Conservation (phyloP, 2,888 invertebrate species). For the Polietes domitor region DNA sequence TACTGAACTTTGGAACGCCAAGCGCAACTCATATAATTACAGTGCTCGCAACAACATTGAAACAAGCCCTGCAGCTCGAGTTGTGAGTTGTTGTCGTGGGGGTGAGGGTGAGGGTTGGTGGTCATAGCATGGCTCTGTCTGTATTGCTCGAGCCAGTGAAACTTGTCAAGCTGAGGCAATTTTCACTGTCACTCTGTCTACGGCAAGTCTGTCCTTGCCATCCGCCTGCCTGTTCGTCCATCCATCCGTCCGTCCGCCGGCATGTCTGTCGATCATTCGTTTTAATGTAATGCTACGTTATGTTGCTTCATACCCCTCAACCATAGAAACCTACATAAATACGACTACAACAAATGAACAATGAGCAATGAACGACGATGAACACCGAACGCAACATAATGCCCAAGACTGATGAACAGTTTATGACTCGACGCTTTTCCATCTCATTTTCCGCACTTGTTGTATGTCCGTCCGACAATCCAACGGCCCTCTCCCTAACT, state of each 20-base stretch:
- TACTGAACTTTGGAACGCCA: constrained; percentile 63
- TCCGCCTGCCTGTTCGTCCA: not conserved
- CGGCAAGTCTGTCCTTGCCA: not conserved
- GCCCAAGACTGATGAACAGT: constrained; percentile 77
- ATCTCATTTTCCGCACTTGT: constrained; percentile 33
- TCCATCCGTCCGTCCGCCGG: not conserved
- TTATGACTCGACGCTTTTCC: constrained; percentile 77
- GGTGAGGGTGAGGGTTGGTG: too few relatives aligned
- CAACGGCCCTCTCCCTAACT: constrained; percentile 11
- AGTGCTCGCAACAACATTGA: constrained; percentile 47
- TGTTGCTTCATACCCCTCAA: too few relatives aligned
- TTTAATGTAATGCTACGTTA: constrained; percentile 35
- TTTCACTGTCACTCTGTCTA: constrained; percentile 56
- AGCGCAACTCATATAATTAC: constrained; percentile 62
- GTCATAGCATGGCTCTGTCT: too few relatives aligned
- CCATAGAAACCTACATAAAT: too few relatives aligned
- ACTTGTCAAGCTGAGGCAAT: constrained; percentile 65
- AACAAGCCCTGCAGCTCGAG: constrained; percentile 37
- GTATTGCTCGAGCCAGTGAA: constrained; percentile 38
- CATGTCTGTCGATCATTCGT: constrained; percentile 47
- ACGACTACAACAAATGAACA: constrained; percentile 41
- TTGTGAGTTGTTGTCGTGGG: constrained; percentile 17
- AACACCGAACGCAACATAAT: constrained; percentile 43
- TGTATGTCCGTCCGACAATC: not conserved
- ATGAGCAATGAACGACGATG: constrained; percentile 22